A percentile compares a stretch with the other conserved stretches of the same genome.
Evolutionary conservation across 2,888 invertebrate genomes (phyloP).

Genomic region (Allygus modestus): DNA sequence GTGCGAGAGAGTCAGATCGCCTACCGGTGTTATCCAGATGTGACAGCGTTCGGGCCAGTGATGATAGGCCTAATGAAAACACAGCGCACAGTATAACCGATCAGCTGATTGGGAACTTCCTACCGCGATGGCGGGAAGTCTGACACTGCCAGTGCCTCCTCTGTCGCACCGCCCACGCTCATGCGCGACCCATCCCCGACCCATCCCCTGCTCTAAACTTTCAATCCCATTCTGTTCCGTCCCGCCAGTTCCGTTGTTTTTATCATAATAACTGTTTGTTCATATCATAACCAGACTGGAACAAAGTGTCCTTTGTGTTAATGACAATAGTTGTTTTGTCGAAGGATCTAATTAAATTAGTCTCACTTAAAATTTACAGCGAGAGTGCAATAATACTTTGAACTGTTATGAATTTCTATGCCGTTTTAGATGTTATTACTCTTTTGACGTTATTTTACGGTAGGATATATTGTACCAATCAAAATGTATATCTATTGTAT

Average conservation of each 20-base stretch:
- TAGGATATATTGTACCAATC: too few relatives aligned
- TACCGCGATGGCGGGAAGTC: constrained; percentile 41
- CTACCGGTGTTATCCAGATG: constrained; percentile 28
- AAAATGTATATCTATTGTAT: too few relatives aligned
- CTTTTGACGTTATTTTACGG: background rate
- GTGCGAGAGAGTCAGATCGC: background rate
- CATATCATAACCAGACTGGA: constrained; percentile 40
- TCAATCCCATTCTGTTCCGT: constrained; percentile 39
- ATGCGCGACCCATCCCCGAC: background rate
- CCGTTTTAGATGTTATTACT: too few relatives aligned
- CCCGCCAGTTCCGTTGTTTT: constrained; percentile 27
- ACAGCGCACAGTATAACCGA: constrained; percentile 16
- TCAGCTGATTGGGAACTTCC: constrained; percentile 39
- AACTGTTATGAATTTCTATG: too few relatives aligned
- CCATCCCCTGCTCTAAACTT: background rate
- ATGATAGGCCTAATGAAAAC: constrained; percentile 25
- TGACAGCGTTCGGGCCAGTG: background rate
- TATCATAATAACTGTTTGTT: constrained; percentile 43
- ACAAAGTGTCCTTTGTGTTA: constrained; percentile 21
- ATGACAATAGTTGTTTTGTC: constrained; percentile 38
- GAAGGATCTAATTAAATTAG: constrained; percentile 4
- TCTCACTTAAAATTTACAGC: background rate
- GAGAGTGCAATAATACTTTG: too few relatives aligned
- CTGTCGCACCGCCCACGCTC: background rate
- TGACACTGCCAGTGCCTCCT: constrained; percentile 33